Evolutionary conservation across 2,888 invertebrate genomes (phyloP), one percentile per base, ranked within the genome.

Genomic region (Pristionchus mayeri): DNA sequence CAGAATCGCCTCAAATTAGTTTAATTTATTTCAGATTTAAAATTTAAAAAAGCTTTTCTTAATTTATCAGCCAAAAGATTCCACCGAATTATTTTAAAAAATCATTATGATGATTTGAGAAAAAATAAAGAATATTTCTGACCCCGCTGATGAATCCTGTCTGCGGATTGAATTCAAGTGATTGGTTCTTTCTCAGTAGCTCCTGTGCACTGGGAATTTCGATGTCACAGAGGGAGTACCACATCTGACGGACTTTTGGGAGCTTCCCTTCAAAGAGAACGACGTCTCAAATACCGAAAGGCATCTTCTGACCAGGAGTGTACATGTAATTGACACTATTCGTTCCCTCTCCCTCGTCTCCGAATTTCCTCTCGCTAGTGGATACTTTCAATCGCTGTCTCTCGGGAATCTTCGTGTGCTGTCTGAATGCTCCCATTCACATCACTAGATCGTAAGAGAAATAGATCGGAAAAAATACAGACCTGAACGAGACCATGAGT

Each of bases 221-320:
- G 30, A 94, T 93, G 88, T 94, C 94, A 87, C 93, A 93, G 13
- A 94, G 88, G 84, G 93, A 93, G 89, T 94, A 94, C 90, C 93
- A 94, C 92, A 94, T 93, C 89, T 94, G 94, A 40, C 94, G 90
- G 82, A 93, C 93, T 3, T 93, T 91, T 0, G 94, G 94, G 48
- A 93, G 84, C 24, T 63, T 83, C 24, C 90, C 90, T 86, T 44
- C 50, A 78, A 34, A 30, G 21, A n/a, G n/a, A 40, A 37, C 57
- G n/a, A 57, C n/a, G 16, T 16, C 16, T 54, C 54, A 54, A 54
- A 13, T n/a, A 18, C 44, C 6, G 44, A 57, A 57, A 24, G 24
- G 24, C 21, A 57, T 21, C 27, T 57, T 7, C 57, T 57, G 6
- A 87, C 89, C 88, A 50, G 88, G 87, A 48, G 85, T 82, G 81